phyloP scores from a whole-genome alignment of 2,113 vertebrate species.

The Chlorodrepanis virens region DNA sequence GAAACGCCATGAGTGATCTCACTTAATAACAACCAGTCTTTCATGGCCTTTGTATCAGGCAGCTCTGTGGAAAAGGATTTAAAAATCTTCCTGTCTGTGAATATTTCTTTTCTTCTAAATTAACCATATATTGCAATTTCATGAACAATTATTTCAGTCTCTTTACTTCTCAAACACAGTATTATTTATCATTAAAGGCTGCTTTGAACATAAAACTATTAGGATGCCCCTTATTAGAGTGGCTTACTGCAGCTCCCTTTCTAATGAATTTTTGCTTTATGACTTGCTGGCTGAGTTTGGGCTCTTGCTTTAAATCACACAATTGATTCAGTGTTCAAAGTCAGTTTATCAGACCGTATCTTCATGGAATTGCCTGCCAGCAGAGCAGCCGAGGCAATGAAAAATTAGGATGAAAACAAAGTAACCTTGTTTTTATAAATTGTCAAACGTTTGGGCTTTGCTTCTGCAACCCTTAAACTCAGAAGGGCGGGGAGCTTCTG shows the following conservation, averaged over 20 bases:
- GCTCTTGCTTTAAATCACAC: slow-evolving; percentile 46
- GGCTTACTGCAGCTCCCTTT: slow-evolving; percentile 17
- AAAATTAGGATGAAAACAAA: slow-evolving; percentile 42
- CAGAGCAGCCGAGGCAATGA: background rate
- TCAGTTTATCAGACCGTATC: slow-evolving; percentile 44
- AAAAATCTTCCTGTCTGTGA: background rate
- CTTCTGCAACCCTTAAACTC: background rate
- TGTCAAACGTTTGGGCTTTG: background rate
- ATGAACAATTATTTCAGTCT: slow-evolving; percentile 34
- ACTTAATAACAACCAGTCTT: background rate
- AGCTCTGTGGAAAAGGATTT: background rate
- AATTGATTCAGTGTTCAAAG: slow-evolving; percentile 60
- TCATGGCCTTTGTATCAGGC: background rate
- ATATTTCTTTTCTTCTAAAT: slow-evolving; percentile 10
- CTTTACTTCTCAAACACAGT: background rate
- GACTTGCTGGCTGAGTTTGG: slow-evolving; percentile 17
- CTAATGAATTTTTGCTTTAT: slow-evolving; percentile 56
- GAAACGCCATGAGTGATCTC: background rate
- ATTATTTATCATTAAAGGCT: slow-evolving; percentile 22
- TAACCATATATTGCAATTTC: background rate
- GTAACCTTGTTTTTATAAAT: slow-evolving; percentile 4
- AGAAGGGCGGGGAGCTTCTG: background rate
- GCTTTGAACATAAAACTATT: slow-evolving; percentile 17
- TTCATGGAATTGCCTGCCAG: slow-evolving; percentile 54
- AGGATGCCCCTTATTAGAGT: slow-evolving; percentile 19